Percentiles rank a stretch among this genome's conserved stretches.
Evolutionary conservation across 1,140 invertebrate genomes (phyloP).

Genomic region (Armadillidium nasatum): DNA sequence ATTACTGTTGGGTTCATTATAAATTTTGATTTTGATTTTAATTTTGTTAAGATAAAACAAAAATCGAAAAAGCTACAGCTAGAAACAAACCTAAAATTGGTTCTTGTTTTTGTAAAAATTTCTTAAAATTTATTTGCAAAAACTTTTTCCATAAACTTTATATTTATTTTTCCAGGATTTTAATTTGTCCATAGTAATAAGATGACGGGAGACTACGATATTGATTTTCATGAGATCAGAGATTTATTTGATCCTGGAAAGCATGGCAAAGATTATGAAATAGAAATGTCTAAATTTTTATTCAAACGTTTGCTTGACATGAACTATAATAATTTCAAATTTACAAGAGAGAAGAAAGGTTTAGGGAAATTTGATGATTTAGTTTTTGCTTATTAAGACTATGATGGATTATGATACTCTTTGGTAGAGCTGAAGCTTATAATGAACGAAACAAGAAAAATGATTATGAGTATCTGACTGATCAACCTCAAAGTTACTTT

Average conservation of each 20-base stretch:
- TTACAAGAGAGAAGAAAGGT: constrained; percentile 2
- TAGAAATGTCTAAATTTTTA: neutral
- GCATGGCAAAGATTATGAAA: neutral
- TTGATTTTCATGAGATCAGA: neutral
- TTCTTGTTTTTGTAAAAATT: too few species aligned
- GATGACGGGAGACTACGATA: too few species aligned
- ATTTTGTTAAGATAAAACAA: too few species aligned
- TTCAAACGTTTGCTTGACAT: neutral
- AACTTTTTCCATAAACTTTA: too few species aligned
- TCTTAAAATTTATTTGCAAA: too few species aligned
- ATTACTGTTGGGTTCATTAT: too few species aligned
- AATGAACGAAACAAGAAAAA: neutral
- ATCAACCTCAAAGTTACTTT: neutral
- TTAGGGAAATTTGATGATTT: neutral
- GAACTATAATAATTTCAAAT: neutral
- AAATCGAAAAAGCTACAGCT: too few species aligned
- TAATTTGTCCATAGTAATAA: too few species aligned
- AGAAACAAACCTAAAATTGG: too few species aligned
- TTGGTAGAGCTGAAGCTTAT: neutral
- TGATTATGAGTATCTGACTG: neutral
- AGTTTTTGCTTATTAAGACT: neutral
- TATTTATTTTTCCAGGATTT: too few species aligned
- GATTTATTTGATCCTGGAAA: neutral
- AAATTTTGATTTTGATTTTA: too few species aligned
- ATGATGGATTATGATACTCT: neutral